Evolutionary conservation across 2,888 invertebrate genomes (phyloP).

Genomic region (Macaria liturata): DNA sequence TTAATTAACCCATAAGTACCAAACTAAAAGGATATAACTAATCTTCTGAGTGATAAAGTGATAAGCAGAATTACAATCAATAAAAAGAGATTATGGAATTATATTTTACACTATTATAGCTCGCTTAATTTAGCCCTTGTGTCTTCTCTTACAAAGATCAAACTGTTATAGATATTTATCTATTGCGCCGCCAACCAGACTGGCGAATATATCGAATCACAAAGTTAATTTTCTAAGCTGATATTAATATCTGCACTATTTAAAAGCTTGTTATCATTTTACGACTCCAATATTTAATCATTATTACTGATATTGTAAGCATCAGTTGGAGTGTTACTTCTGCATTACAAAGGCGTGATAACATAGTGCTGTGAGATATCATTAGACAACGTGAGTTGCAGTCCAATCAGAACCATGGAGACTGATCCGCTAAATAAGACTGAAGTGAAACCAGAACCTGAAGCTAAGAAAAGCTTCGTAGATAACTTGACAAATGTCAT

Average conservation of each 20-base stretch:
- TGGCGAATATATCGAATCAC: constrained; percentile 15
- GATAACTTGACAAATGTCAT: constrained; percentile 41
- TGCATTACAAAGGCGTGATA: constrained; percentile 23
- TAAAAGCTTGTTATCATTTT: constrained; percentile 21
- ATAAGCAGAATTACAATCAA: constrained; percentile 13
- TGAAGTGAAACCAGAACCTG: constrained; percentile 18
- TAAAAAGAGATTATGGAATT: constrained; percentile 9
- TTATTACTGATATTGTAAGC: constrained; percentile 11
- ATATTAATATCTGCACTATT: constrained; percentile 20
- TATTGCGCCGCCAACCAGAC: neutral
- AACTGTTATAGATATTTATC: constrained; percentile 5
- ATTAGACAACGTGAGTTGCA: neutral
- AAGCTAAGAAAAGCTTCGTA: constrained; percentile 39
- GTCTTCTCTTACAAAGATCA: constrained; percentile 20
- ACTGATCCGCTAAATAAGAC: constrained; percentile 33
- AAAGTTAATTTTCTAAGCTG: constrained; percentile 11
- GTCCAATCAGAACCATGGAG: constrained; percentile 13
- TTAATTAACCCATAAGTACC: too few species aligned
- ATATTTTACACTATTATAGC: neutral
- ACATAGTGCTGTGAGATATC: constrained; percentile 8
- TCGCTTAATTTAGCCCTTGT: constrained; percentile 23
- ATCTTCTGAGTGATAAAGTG: neutral
- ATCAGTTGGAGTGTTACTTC: constrained; percentile 22
- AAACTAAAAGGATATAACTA: too few species aligned
- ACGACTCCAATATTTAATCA: constrained; percentile 9